These are phyloP conservation scores for Dascyllus trimaculatus DNA, from an alignment of 2,113 vertebrate genomes.

Conservation along the genomic window DNA sequence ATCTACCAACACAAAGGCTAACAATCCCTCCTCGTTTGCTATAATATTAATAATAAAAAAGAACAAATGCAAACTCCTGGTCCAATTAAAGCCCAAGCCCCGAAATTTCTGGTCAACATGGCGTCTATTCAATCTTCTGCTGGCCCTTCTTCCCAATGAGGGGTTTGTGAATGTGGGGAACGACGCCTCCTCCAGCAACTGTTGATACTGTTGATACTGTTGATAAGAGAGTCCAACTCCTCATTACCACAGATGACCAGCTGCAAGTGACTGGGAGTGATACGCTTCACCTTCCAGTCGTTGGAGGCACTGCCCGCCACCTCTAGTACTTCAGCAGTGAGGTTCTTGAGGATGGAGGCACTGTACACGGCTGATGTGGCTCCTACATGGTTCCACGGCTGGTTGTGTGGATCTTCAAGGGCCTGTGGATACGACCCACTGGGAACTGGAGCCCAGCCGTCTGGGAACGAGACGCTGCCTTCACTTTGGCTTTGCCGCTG, in stretches of 20 bases:
- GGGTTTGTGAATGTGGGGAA: slow-evolving; percentile 99
- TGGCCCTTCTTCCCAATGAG: slow-evolving; percentile 99
- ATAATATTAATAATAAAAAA: slow-evolving; percentile 84
- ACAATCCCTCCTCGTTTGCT: slow-evolving; percentile 85
- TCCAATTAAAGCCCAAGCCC: slow-evolving; percentile 81
- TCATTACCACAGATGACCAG: slow-evolving; percentile 97
- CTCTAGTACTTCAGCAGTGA: slow-evolving; percentile 98
- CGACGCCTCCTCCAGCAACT: slow-evolving; percentile 97
- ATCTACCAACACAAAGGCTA: slow-evolving; percentile 84
- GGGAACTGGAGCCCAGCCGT: slow-evolving; percentile 98
- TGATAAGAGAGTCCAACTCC: slow-evolving; percentile 98
- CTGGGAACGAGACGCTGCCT: slow-evolving; percentile 97
- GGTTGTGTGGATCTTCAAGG: slow-evolving; percentile 97
- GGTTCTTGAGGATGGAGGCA: slow-evolving; percentile 97
- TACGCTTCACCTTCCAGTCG: slow-evolving; percentile 98
- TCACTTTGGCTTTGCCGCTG: slow-evolving; percentile 98
- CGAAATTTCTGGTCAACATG: slow-evolving; percentile 67
- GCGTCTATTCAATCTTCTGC: slow-evolving; percentile 94
- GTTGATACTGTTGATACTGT: too few relatives aligned
- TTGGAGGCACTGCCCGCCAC: slow-evolving; percentile 98
- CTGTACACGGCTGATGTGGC: slow-evolving; percentile 98
- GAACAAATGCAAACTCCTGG: slow-evolving; percentile 83
- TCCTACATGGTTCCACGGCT: slow-evolving; percentile 97
- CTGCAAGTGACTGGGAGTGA: slow-evolving; percentile 98
- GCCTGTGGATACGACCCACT: slow-evolving; percentile 97